Conservation (phyloP, 1,140 invertebrate species). For the Drosophila nigrodunni region DNA sequence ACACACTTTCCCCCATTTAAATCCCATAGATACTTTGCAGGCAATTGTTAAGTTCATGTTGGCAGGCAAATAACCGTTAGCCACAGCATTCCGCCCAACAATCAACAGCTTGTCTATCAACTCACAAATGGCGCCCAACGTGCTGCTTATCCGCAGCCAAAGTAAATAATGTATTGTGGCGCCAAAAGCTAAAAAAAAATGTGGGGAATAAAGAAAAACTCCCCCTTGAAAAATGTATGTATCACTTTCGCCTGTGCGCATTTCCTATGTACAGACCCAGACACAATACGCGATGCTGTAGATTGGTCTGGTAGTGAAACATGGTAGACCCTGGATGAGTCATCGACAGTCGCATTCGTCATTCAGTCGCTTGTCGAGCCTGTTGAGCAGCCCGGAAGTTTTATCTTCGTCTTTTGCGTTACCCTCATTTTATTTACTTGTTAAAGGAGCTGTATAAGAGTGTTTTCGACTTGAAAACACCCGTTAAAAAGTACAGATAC, state of each 20-base stretch:
- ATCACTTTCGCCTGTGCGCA: conserved; percentile 63
- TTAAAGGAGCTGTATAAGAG: too few relatives aligned
- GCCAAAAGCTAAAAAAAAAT: not conserved
- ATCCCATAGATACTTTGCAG: conserved; percentile 14
- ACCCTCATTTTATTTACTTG: too few relatives aligned
- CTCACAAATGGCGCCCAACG: not conserved
- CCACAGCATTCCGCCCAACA: conserved; percentile 37
- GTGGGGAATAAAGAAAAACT: too few relatives aligned
- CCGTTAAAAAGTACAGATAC: too few relatives aligned
- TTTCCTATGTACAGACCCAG: conserved; percentile 39
- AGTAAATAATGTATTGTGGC: conserved; percentile 35
- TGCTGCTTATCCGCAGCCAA: conserved; percentile 2
- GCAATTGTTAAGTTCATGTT: conserved; percentile 29
- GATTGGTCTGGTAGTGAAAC: not conserved
- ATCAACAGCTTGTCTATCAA: conserved; percentile 60
- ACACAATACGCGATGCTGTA: not conserved
- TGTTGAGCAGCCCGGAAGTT: conserved; percentile 9
- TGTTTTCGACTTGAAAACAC: too few relatives aligned
- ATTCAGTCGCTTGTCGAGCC: conserved; percentile 3
- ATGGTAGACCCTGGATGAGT: conserved; percentile 41
- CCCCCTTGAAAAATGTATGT: conserved; percentile 35
- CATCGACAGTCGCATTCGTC: conserved; percentile 23
- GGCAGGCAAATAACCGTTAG: conserved; percentile 10
- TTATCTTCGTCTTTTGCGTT: not conserved
- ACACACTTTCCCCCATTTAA: conserved; percentile 12